These are phyloP conservation scores for Hedychridium roseum DNA, from an alignment of 2,888 invertebrate species.

Conservation along the genomic window DNA sequence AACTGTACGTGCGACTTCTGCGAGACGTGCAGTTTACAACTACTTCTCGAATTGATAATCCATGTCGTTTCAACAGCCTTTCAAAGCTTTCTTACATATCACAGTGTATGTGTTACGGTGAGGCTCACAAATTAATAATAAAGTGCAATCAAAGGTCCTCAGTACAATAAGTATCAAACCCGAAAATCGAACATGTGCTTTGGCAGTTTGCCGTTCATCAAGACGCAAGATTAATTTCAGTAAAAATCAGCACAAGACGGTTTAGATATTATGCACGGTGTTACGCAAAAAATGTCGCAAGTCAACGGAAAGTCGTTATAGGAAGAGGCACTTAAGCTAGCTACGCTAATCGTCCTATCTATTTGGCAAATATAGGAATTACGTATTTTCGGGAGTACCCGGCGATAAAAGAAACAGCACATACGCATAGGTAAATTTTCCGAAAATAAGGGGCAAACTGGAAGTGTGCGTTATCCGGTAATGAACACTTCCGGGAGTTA, in stretches of 20 bases:
- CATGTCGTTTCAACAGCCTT: conserved; percentile 12
- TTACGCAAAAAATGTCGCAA: conserved; percentile 10
- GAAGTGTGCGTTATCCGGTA: not conserved
- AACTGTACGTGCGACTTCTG: too few relatives aligned
- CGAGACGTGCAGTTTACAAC: not conserved
- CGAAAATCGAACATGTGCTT: not conserved
- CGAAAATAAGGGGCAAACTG: not conserved
- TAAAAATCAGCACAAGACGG: conserved; percentile 5
- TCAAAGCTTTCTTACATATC: conserved; percentile 26
- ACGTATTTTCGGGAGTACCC: conserved; percentile 12
- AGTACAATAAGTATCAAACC: too few relatives aligned
- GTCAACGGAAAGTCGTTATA: conserved; percentile 7
- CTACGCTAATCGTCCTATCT: conserved; percentile 35
- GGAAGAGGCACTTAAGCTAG: conserved; percentile 28
- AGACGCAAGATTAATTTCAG: conserved; percentile 5
- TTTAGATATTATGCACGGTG: conserved; percentile 18
- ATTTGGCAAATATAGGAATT: conserved; percentile 53
- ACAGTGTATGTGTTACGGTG: conserved; percentile 29
- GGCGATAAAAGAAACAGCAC: conserved; percentile 13
- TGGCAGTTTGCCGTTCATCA: not conserved
- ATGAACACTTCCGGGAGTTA: conserved; percentile 37
- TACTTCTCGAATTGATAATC: conserved; percentile 11
- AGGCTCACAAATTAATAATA: conserved; percentile 11
- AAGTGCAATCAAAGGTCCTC: conserved; percentile 4
- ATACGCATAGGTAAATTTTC: not conserved